phyloP scores from a whole-genome alignment of 1,140 invertebrate genomes.

The Dendrolimus punctatus region DNA sequence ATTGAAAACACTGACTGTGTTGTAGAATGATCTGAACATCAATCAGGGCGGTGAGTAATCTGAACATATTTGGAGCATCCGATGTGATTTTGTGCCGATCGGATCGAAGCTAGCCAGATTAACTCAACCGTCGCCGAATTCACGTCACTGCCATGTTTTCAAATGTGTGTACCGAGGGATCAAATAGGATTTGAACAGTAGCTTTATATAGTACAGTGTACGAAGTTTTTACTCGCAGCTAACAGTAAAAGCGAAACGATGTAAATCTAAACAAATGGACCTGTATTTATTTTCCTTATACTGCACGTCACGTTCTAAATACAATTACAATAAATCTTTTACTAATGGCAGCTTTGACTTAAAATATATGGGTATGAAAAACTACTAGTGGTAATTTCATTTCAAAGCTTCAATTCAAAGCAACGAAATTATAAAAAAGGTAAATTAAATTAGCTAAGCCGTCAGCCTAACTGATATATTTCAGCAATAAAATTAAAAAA shows the following conservation, averaged over 20 bases:
- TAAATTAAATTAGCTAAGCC: no score
- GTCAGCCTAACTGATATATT: no score
- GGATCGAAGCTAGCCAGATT: constrained; percentile 24
- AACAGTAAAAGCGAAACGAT: constrained; percentile 5
- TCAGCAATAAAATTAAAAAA: no score
- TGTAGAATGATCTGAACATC: constrained; percentile 1
- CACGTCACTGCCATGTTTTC: constrained; percentile 22
- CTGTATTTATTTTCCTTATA: background rate
- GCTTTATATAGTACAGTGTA: constrained; percentile 14
- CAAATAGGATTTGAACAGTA: constrained; percentile 16
- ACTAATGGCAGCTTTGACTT: no score
- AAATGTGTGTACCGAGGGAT: constrained; percentile 23
- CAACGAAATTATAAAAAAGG: no score
- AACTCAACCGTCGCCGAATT: constrained; percentile 18
- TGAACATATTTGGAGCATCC: constrained; percentile 14
- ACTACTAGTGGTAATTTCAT: no score
- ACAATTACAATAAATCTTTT: no score
- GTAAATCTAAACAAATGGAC: constrained; percentile 2
- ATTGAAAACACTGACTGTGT: no score
- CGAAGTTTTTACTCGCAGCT: constrained; percentile 9
- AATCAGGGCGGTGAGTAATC: constrained; percentile 7
- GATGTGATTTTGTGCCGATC: constrained; percentile 18
- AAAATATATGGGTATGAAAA: no score
- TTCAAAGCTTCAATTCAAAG: no score
- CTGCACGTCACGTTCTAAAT: no score